Conservation (phyloP, 2,113 vertebrate genomes). For the Atractosteus spatula region DNA sequence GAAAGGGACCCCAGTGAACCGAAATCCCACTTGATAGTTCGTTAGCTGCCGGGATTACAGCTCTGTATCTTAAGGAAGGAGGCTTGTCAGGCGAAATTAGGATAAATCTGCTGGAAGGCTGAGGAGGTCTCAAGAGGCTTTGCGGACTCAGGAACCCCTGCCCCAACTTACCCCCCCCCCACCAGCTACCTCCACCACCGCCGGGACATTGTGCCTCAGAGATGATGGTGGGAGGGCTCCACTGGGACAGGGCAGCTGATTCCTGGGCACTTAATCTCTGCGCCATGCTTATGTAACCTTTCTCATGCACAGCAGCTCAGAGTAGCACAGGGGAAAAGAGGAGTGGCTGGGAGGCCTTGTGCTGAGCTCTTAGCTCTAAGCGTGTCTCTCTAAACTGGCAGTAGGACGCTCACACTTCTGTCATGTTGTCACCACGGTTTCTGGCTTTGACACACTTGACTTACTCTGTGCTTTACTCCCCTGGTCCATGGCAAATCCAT, state of each 20-base stretch:
- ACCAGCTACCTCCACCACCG: neutral
- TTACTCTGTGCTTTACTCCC: too few species aligned
- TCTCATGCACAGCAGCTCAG: neutral
- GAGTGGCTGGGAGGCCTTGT: too few species aligned
- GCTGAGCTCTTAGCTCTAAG: neutral
- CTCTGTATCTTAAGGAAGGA: slow-evolving; percentile 37
- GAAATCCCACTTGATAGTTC: slow-evolving; percentile 49
- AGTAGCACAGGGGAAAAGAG: neutral
- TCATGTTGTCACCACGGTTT: too few species aligned
- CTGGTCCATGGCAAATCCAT: too few species aligned
- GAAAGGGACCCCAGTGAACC: slow-evolving; percentile 35
- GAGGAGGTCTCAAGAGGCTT: slow-evolving; percentile 32
- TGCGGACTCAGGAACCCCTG: neutral
- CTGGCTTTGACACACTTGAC: too few species aligned
- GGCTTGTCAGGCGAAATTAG: slow-evolving; percentile 42
- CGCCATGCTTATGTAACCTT: neutral
- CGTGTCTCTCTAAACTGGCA: neutral
- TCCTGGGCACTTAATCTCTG: neutral
- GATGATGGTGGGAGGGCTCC: neutral
- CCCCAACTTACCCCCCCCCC: neutral
- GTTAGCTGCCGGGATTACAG: slow-evolving; percentile 52
- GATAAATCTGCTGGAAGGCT: slow-evolving; percentile 37
- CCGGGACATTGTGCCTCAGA: neutral
- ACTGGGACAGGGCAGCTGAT: neutral
- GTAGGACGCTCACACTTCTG: too few species aligned